phyloP scores from a whole-genome alignment of 2,113 vertebrate species.

The Zeus faber region DNA sequence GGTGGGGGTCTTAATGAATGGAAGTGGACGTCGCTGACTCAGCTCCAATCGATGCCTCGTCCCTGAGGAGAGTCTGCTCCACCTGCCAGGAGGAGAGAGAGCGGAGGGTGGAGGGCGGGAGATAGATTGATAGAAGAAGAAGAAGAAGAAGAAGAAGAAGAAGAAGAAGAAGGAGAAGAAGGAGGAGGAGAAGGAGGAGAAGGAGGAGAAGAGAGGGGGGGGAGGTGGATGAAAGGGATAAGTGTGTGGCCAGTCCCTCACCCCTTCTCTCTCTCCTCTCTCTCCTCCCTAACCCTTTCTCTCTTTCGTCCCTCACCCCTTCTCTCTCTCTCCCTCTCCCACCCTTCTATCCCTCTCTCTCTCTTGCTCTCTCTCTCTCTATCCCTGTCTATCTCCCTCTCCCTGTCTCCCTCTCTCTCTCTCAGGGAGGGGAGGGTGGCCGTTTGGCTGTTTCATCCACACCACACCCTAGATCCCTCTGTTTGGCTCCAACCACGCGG shows the following conservation, averaged over 20 bases:
- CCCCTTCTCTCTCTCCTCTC: too few species aligned
- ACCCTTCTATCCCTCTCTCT: not conserved
- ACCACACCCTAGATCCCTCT: too few species aligned
- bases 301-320: not conserved
- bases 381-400: not conserved
- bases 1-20: constrained; percentile 76
- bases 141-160: not conserved
- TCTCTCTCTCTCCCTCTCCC: not conserved
- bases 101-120: constrained; percentile 30
- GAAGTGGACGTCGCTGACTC: constrained; percentile 79
- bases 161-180: constrained; percentile 25
- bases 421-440: too few species aligned
- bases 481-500: too few species aligned
- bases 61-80: constrained; percentile 44
- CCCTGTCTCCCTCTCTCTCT: too few species aligned
- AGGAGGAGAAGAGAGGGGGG: constrained; percentile 30
- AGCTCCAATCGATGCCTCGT: constrained; percentile 70
- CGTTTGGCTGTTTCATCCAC: too few species aligned
- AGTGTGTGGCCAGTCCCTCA: not conserved
- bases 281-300: not conserved
- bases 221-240: constrained; percentile 34
- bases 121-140: constrained; percentile 31
- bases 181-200: constrained; percentile 26
- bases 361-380: not conserved
- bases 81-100: not conserved